Base-by-base conservation (phyloP, 2,888 invertebrate genomes). In the Coelopa pilipes region DNA sequence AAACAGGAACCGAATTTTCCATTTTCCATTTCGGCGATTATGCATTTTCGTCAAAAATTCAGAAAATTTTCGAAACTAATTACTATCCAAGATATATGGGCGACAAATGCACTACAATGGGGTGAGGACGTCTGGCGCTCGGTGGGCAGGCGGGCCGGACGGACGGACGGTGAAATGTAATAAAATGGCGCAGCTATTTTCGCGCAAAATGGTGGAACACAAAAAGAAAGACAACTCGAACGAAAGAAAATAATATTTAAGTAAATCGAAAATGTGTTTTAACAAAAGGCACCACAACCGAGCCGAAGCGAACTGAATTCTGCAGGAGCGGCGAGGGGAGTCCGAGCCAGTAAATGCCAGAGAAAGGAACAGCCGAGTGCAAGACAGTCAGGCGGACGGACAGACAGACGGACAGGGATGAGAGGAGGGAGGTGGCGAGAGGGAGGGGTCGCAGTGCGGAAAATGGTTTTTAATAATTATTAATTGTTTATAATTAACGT, bases 401-500 rank as follows among this genome's bases (percentile, higher is more conserved):
- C n/a, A n/a, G n/a, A n/a, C n/a, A n/a, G 69, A n/a, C 5, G 19
- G 34, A 15, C n/a, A 49, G 53, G 45, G 2, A 24, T 49, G 12
- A 46, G 13, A 69, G 59, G 19, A 60, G 13, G 45, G 17, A 11
- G 5, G 46, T 19, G 47, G 59, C 24, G 11, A 7, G 34, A 13
- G 24, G 68, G 1, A 46, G 9, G 19, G 7, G 53, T 46, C 55
- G 66, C 59, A 66, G 59, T 72, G 67, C 72, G 72, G 72, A 72
- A 72, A 72, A 72, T 60, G 19, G 49, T 60, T 67, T 49, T 59
- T 72, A 67, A 59, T 50, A 66, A 72, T 67, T 67, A 72, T 68
- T 72, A 67, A 72, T 72, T 72, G 72, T 72, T 72, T 72, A 67
- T 67, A 60, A 67, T 60, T 60, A 72, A 65, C 72, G 63, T 45